Percentiles rank a stretch among this genome's conserved stretches.
These are phyloP conservation scores for Siniperca knerii DNA, from an alignment of 2,113 vertebrate species.

Conservation along the genomic window DNA sequence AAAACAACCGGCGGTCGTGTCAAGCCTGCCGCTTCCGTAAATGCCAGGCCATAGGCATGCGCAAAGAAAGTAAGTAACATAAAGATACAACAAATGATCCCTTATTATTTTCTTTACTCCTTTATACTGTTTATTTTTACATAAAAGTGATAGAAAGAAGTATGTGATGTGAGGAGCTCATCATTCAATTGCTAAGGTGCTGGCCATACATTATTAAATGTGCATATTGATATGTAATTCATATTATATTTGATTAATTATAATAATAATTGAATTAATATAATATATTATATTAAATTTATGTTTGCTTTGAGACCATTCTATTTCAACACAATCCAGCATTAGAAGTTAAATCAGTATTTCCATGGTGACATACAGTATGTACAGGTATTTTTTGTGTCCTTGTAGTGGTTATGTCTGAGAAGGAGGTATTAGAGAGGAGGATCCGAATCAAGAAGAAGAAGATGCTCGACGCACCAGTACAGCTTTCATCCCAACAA, in stretches of 20 bases:
- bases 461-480: conserved; percentile 11
- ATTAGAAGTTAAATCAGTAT: neutral
- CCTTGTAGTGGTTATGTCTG: conserved; percentile 70
- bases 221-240: neutral
- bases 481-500: conserved; percentile 52
- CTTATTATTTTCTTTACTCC: neutral
- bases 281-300: too few species aligned
- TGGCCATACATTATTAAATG: neutral
- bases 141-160: neutral
- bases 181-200: neutral
- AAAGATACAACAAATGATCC: neutral
- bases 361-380: neutral
- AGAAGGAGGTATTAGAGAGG: conserved; percentile 53
- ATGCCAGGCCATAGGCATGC: conserved; percentile 66
- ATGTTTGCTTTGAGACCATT: too few species aligned
- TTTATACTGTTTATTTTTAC: neutral
- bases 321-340: neutral
- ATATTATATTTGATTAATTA: neutral
- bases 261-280: too few species aligned
- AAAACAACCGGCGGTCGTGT: conserved; percentile 63
- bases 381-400: neutral
- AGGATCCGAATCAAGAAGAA: conserved; percentile 52
- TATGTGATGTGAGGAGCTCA: neutral
- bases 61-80: conserved; percentile 62
- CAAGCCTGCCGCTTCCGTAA: conserved; percentile 70